Conservation (phyloP, 1,140 invertebrate genomes). For the Polypedilum pembai region DNA sequence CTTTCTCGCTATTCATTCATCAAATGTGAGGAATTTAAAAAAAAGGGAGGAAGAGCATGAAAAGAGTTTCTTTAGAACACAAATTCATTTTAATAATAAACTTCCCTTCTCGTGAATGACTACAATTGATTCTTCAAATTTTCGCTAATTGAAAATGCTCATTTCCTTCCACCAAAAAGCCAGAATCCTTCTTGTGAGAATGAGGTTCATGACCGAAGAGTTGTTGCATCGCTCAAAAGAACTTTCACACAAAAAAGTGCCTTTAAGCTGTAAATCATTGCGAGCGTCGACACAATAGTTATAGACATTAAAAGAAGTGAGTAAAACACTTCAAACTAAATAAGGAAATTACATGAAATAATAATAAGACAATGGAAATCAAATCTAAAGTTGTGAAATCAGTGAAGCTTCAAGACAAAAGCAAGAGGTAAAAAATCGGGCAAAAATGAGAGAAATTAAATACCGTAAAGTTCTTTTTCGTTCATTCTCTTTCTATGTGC, state of each 20-base stretch:
- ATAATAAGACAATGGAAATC: slow-evolving; percentile 11
- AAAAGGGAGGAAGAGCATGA: neutral
- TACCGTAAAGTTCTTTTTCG: slow-evolving; percentile 1
- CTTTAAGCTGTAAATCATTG: too few relatives aligned
- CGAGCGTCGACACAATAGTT: too few relatives aligned
- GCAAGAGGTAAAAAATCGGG: neutral
- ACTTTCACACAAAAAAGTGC: neutral
- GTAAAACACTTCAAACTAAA: neutral
- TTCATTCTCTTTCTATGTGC: neutral
- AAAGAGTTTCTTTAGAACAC: neutral
- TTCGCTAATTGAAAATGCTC: slow-evolving; percentile 11
- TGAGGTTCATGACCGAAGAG: neutral
- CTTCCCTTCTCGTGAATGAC: neutral
- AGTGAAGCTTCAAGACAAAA: slow-evolving; percentile 3
- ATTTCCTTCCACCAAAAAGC: neutral
- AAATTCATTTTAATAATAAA: slow-evolving; percentile 8
- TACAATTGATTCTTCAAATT: neutral
- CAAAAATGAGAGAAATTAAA: slow-evolving; percentile 20
- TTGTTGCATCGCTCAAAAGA: neutral
- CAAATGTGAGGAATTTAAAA: slow-evolving; percentile 4
- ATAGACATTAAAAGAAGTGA: too few relatives aligned
- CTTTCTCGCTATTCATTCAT: neutral
- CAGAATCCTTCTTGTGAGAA: neutral
- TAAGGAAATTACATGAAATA: neutral
- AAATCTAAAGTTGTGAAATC: neutral